Percentiles rank a stretch among this genome's conserved stretches.
Evolutionary conservation across 2,888 invertebrate genomes (phyloP).

Genomic region (Drosophila nigricruria): DNA sequence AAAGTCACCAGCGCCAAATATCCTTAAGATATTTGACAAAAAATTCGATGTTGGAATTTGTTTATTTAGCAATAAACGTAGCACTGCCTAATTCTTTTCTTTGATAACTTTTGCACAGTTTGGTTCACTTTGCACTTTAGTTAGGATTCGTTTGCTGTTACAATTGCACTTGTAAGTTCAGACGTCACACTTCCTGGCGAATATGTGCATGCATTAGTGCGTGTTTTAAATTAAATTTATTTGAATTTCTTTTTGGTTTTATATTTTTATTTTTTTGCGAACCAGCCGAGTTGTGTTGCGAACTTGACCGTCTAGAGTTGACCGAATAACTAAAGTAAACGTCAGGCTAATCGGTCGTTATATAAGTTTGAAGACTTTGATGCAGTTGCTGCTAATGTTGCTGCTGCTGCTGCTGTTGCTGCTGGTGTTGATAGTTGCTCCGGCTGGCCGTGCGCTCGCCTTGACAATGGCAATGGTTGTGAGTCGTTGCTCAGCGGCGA

Average conservation of each 20-base stretch:
- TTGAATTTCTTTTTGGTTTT: not conserved
- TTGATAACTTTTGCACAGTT: slow-evolving; percentile 32
- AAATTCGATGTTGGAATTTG: slow-evolving; percentile 36
- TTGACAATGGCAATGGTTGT: slow-evolving; percentile 84
- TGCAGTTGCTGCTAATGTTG: slow-evolving; percentile 59
- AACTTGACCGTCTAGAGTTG: slow-evolving; percentile 85
- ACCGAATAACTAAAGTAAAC: slow-evolving; percentile 85
- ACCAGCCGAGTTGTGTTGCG: slow-evolving; percentile 73
- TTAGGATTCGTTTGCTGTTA: slow-evolving; percentile 46
- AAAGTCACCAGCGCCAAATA: slow-evolving; percentile 60
- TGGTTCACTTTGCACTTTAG: slow-evolving; percentile 52
- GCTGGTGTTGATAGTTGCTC: slow-evolving; percentile 53
- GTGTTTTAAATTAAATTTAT: slow-evolving; percentile 1
- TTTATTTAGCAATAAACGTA: slow-evolving; percentile 26
- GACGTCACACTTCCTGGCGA: slow-evolving; percentile 58
- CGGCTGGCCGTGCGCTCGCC: slow-evolving; percentile 82
- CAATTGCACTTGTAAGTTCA: slow-evolving; percentile 54
- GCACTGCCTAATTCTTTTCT: slow-evolving; percentile 57
- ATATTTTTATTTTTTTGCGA: slow-evolving; percentile 16
- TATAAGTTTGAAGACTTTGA: slow-evolving; percentile 84
- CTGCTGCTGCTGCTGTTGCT: slow-evolving; percentile 34
- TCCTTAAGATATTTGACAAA: slow-evolving; percentile 52
- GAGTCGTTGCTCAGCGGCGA: slow-evolving; percentile 64
- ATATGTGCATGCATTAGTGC: slow-evolving; percentile 22
- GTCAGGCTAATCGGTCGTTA: slow-evolving; percentile 84